Evolutionary conservation across 1,140 invertebrate genomes (phyloP).

Genomic region (Leptinotarsa lineolata): DNA sequence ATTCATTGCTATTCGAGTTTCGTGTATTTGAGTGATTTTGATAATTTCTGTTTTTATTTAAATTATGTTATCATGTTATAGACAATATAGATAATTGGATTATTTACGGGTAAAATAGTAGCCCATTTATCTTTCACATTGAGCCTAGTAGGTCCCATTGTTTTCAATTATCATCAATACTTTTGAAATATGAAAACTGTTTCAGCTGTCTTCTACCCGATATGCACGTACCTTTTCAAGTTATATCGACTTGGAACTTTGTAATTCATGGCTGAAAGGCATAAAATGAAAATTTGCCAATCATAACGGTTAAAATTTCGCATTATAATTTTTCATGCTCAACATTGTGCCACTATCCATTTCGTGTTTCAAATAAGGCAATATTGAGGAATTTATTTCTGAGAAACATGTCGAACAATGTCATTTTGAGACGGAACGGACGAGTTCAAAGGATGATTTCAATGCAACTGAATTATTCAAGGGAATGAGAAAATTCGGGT

Average conservation of each 20-base stretch:
- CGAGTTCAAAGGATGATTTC: background rate
- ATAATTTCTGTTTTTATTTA: too few species aligned
- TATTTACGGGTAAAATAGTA: too few species aligned
- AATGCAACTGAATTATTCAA: background rate
- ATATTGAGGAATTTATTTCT: background rate
- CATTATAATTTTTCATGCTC: slow-evolving; percentile 1
- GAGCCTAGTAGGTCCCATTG: too few species aligned
- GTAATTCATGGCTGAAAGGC: background rate
- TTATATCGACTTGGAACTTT: background rate
- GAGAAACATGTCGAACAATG: background rate
- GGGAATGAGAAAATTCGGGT: background rate
- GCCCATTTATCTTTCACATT: too few species aligned
- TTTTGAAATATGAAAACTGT: background rate
- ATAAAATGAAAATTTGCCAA: slow-evolving; percentile 9
- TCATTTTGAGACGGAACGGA: background rate
- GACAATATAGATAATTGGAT: too few species aligned
- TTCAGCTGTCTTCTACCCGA: background rate
- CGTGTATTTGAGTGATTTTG: too few species aligned
- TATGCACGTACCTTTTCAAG: background rate
- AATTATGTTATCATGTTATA: too few species aligned
- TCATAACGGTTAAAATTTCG: slow-evolving; percentile 8
- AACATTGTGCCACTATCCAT: too few species aligned
- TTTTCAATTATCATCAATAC: too few species aligned
- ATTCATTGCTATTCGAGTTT: too few species aligned
- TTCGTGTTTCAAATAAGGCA: background rate